Conservation (phyloP, 1,140 invertebrate species). For the Aradophagus sp. region DNA sequence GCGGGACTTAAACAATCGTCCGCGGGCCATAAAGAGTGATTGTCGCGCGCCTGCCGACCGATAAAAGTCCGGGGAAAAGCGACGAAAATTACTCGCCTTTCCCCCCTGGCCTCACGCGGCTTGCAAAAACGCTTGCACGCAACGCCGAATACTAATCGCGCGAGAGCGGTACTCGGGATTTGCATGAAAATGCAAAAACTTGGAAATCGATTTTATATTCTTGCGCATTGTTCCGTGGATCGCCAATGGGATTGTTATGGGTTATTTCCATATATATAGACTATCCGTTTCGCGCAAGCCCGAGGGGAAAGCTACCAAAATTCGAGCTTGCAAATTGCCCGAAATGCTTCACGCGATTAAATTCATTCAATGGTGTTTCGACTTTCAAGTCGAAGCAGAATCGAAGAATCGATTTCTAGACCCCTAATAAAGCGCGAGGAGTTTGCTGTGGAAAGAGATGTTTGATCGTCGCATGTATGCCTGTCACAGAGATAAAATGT, state of each 20-base stretch:
- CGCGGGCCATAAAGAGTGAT: slow-evolving; percentile 13
- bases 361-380: too few species aligned
- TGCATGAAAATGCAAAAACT: slow-evolving; percentile 56
- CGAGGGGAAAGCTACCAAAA: too few species aligned
- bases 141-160: slow-evolving; percentile 45
- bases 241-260: slow-evolving; percentile 33
- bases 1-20: slow-evolving; percentile 26
- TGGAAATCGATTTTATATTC: slow-evolving; percentile 55
- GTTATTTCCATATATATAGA: slow-evolving; percentile 34
- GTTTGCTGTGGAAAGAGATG: too few species aligned
- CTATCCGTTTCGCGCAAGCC: slow-evolving; percentile 12
- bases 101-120: slow-evolving; percentile 10
- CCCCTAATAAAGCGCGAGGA: too few species aligned
- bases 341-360: too few species aligned
- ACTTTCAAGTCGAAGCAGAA: too few species aligned
- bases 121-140: slow-evolving; percentile 10
- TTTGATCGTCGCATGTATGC: too few species aligned
- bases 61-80: slow-evolving; percentile 22
- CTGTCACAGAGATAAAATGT: too few species aligned
- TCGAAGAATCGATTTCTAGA: too few species aligned
- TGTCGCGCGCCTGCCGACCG: slow-evolving; percentile 10
- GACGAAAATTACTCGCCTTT: slow-evolving; percentile 36
- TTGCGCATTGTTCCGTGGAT: slow-evolving; percentile 40
- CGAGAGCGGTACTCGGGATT: slow-evolving; percentile 18
- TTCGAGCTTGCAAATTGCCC: too few species aligned